These are phyloP conservation scores for Ectropis crepuscularia DNA, from an alignment of 2,888 invertebrate species.

Conservation along the genomic window DNA sequence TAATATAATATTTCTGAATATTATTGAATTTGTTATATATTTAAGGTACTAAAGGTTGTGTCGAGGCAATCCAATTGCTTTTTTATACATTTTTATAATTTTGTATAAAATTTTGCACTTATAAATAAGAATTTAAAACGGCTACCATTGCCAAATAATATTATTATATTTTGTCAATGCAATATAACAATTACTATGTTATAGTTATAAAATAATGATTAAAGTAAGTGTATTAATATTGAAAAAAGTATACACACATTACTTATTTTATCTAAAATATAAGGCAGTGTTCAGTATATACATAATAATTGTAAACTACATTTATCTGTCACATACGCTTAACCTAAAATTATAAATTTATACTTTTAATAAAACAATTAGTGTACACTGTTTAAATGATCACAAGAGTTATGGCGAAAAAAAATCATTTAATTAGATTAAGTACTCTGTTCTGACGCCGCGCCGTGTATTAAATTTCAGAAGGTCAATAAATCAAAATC, in stretches of 20 bases:
- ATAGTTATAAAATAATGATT: background rate
- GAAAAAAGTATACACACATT: constrained; percentile 10
- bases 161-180: constrained; percentile 32
- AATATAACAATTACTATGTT: constrained; percentile 24
- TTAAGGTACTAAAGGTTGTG: constrained; percentile 69
- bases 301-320: constrained; percentile 21
- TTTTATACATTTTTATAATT: constrained; percentile 47
- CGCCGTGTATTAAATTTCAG: too few species aligned
- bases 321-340: constrained; percentile 53
- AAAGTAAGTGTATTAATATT: constrained; percentile 7
- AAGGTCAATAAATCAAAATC: too few species aligned
- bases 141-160: constrained; percentile 38
- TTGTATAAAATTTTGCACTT: constrained; percentile 49
- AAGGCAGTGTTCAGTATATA: constrained; percentile 20
- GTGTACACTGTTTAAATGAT: constrained; percentile 4
- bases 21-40: constrained; percentile 34
- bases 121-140: constrained; percentile 29
- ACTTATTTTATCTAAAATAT: constrained; percentile 5
- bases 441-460: background rate
- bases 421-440: background rate
- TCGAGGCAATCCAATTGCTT: constrained; percentile 76
- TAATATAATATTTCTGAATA: constrained; percentile 32
- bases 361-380: constrained; percentile 60
- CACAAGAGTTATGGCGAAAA: background rate
- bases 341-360: constrained; percentile 55